A percentile compares a stretch with the other conserved stretches of the same genome.
Conservation (phyloP, 2,113 vertebrate species). For the Hippocampus mohnikei region DNA sequence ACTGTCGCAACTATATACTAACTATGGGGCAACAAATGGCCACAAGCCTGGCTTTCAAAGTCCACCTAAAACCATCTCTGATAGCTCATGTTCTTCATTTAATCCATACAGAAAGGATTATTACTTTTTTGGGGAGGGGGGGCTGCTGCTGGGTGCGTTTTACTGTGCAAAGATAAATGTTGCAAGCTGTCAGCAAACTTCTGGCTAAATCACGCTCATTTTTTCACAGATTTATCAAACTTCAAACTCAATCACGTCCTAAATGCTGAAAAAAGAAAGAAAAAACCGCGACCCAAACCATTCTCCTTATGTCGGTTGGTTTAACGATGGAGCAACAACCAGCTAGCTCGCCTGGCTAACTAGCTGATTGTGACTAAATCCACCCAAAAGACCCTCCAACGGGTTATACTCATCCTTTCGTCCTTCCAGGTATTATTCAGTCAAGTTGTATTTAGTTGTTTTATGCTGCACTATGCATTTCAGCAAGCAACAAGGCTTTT, state of each 20-base stretch:
- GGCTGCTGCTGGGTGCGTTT: background rate
- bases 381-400: background rate
- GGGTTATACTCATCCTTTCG: background rate
- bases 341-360: too few relatives aligned
- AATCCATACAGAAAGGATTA: background rate
- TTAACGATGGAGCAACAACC: too few relatives aligned
- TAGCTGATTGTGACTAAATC: too few relatives aligned
- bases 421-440: background rate
- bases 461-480: background rate
- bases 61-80: background rate
- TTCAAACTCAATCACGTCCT: background rate
- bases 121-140: background rate
- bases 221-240: background rate
- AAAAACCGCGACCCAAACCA: too few relatives aligned
- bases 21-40: conserved; percentile 7
- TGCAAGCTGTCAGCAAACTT: background rate
- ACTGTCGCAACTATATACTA: background rate
- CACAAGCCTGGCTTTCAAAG: background rate
- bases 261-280: too few relatives aligned
- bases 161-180: conserved; percentile 4
- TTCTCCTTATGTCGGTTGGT: too few relatives aligned
- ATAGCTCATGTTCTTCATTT: background rate
- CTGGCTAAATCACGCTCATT: background rate
- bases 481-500: too few relatives aligned
- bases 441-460: background rate